Base-by-base conservation (phyloP, 2,888 invertebrate genomes). In the Idaea straminata region DNA sequence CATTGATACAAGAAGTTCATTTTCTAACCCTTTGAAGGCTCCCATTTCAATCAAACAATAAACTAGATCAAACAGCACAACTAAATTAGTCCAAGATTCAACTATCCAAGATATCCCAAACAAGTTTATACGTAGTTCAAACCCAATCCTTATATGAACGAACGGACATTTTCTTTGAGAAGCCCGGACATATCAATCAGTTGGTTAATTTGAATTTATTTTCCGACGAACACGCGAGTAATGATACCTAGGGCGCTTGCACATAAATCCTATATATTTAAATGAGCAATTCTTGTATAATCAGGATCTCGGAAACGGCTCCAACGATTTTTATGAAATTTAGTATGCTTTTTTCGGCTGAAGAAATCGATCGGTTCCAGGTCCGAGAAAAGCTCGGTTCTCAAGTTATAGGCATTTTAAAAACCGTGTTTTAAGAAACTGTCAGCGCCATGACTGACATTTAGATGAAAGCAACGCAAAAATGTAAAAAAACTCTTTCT, bases 171-270 rank as follows among this genome's bases (percentile, higher is more conserved):
- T 71, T 74, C 71, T 72, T 71, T 71, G 72, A 70, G 71, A 68
- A 72, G 67, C 66, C 75, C 76, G 79, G 79, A 82, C 76, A 75
- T 80, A 81, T 83, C 80, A 77, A 80, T 87, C 82, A 82, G 79
- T 75, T 70, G 70, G 81, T 81, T 86, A 85, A 87, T 87, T 87
- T 84, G 83, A 87, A 88, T 88, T 88, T 88, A 87, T 88, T 86
- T 84, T 79, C 74, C 79, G 77, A 74, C 74, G 74, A 76, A 74
- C 72, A 72, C 70, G 69, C 70, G 72, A 76, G 78, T 83, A 84
- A 83, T 82, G 82, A 79, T 78, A 72, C 72, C 47, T 4, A 47
- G 47, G 47, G 47, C 47, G 5, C 47, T 47, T 47, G 6, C 47
- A 47, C 47, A 47, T 13, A 13, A 13, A 13, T 47, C 0, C 47